phyloP scores from a whole-genome alignment of 2,113 vertebrate genomes.

The Orycteropus afer region DNA sequence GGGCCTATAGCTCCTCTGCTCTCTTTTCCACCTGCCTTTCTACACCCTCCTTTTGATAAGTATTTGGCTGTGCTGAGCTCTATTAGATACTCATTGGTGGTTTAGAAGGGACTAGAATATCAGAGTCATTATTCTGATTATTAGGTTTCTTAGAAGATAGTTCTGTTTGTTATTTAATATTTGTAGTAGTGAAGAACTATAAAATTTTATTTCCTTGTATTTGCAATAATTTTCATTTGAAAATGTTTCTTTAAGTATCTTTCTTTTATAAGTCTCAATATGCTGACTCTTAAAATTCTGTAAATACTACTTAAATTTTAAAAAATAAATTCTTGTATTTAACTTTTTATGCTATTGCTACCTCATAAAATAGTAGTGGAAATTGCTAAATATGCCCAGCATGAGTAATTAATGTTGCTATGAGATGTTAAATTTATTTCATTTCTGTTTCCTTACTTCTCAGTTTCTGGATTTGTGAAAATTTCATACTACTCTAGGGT shows the following conservation, averaged over 20 bases:
- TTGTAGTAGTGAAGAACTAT: neutral
- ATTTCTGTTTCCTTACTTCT: slow-evolving; percentile 56
- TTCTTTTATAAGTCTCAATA: neutral
- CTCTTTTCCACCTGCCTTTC: neutral
- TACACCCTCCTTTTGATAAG: neutral
- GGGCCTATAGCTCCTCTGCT: neutral
- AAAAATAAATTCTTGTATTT: neutral
- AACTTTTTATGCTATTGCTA: slow-evolving; percentile 26
- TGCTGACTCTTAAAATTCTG: neutral
- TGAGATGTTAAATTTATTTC: slow-evolving; percentile 43
- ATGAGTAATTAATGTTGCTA: slow-evolving; percentile 30
- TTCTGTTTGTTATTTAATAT: neutral
- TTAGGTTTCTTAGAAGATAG: neutral
- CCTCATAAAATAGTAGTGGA: neutral
- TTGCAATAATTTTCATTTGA: neutral
- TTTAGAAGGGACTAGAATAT: neutral
- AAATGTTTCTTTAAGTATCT: neutral
- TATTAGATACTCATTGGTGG: neutral
- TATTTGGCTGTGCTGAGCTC: neutral
- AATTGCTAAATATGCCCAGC: slow-evolving; percentile 41
- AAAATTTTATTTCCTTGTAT: slow-evolving; percentile 24
- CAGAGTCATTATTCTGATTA: neutral
- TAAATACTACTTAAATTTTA: slow-evolving; percentile 20
- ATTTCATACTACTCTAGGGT: neutral
- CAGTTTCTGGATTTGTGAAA: slow-evolving; percentile 21